A percentile compares a stretch with the other conserved stretches of the same genome.
Evolutionary conservation across 2,113 vertebrate genomes (phyloP).

Genomic region (Dendropsophus ebraccatus): DNA sequence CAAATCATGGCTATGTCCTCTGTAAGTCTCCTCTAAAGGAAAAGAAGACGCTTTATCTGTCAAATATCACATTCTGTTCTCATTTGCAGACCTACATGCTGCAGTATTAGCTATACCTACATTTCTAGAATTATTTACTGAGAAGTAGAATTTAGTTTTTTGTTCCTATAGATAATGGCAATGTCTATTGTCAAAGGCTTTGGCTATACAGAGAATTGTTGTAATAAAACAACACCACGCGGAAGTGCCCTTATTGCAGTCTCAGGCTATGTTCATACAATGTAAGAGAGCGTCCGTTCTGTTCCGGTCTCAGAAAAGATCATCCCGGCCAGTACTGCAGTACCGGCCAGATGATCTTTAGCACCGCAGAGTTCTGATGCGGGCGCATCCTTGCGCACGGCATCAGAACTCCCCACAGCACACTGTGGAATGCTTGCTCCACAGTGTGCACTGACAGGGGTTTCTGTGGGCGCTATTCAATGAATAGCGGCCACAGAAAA

Average conservation of each 20-base stretch:
- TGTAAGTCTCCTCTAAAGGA: not conserved
- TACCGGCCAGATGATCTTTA: no score
- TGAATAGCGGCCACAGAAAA: no score
- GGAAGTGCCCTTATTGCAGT: not conserved
- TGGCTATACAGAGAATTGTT: not conserved
- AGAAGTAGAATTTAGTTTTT: not conserved
- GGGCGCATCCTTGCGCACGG: no score
- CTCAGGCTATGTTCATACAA: no score
- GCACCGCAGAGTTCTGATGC: no score
- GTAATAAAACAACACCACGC: not conserved
- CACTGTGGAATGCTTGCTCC: no score
- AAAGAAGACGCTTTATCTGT: not conserved
- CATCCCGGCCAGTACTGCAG: no score
- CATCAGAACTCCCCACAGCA: no score
- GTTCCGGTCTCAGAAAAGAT: no score
- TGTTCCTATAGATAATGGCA: not conserved
- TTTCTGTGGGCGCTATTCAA: no score
- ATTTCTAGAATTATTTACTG: not conserved
- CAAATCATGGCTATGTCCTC: conserved; percentile 15
- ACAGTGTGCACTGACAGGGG: no score
- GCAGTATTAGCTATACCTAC: not conserved
- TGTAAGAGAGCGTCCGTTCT: no score
- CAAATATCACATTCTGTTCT: not conserved
- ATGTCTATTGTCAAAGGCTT: not conserved
- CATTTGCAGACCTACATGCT: not conserved